Evolutionary conservation across 92 coral and sea anemone species (phyloP), one percentile per base, ranked within the genome.

Genomic region (Scolanthus callimorphus): DNA sequence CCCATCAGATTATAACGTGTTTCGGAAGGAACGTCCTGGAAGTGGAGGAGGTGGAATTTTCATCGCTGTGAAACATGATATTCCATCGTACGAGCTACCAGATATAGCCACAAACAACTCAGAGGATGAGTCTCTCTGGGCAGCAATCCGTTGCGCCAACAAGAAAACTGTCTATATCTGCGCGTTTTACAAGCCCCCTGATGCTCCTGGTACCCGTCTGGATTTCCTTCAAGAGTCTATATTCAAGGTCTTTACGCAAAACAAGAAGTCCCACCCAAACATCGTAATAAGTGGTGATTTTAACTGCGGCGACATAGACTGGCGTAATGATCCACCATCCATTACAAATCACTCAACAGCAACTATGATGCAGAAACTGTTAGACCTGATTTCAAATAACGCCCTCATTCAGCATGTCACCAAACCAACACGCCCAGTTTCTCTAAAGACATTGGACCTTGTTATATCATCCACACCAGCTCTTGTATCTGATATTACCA

Each of bases 381-480:
- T 65, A 31, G 61, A 65, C 29, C 39, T 10, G 19, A 46, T 46
- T 46, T 11, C 12, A 10, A 20, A 46, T 21, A 10, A 46, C 49
- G 57, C 58, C 11, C 24, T 62, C 24, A 53, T 57, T 17, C 79
- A 73, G 45, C 54, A 11, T 51, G 60, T 54, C 3, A 73, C 79
- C 22, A 41, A 28, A 48, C 71, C 59, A 37, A 62, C 79, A 44
- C 65, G 65, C 63, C 64, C 79, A 62, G 79, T 64, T 30, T 73
- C 65, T 29, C 54, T 51, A 12, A 62, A 73, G 65, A 62, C 71
- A 17, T 61, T 53, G 52, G 79, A 73, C 55, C 57, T 62, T 49
- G 79, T 62, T 49, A 27, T 73, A 39, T 73, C 79, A 49, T 73
- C 71, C 28, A 39, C 54, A 27, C 79, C 72, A 27, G 47, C 72